Evolutionary conservation across 1,140 invertebrate genomes (phyloP), one percentile per base, ranked within the genome.

Genomic region (Drosophila kikkawai): DNA sequence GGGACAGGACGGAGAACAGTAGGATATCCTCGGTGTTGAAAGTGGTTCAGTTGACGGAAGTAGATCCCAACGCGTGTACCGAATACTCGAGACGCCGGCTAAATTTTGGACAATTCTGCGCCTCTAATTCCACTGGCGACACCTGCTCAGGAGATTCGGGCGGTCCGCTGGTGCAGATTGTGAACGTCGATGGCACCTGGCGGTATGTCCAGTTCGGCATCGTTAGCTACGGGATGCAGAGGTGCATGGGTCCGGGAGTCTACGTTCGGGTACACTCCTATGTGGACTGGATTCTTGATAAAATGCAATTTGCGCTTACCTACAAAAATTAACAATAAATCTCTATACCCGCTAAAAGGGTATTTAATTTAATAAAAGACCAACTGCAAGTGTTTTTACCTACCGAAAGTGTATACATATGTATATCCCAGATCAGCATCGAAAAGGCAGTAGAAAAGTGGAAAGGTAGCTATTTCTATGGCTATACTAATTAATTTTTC

Each of bases 171-270:
- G 17, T 42, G 3, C 61, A 60, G 0, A 11, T 0, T 11, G 26
- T 60, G 1, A 0, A 34, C 13, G 4, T 60, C 1, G 13, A 3
- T 11, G 56, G 36, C 5, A 12, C 13, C 3, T 0, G 9, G 26
- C 53, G 61, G 17, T 60, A 42, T 11, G 17, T 61, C 4, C 61
- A 65, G 15, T 17, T 34, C 0, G 61, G 61, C 19, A 6, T 65
- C 17, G 29, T 42, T 2, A 60, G 61, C 39, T 60, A 13, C 19
- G 61, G 61, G 1, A 0, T 7, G 3, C 0, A 0, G 26, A 4
- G 5, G 0, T 65, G 36, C 26, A 4, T 2, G 0, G 29, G 37
- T 42, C 11, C 26, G 5, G 61, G 17, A 6, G 56, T 61, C 2
- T 65, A 65, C 2, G 60, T 56, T 2, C 4, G 55, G 7, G 26